These are phyloP conservation scores for Pipistrellus kuhlii DNA, from an alignment of 2,797 vertebrate species.

Conservation along the genomic window DNA sequence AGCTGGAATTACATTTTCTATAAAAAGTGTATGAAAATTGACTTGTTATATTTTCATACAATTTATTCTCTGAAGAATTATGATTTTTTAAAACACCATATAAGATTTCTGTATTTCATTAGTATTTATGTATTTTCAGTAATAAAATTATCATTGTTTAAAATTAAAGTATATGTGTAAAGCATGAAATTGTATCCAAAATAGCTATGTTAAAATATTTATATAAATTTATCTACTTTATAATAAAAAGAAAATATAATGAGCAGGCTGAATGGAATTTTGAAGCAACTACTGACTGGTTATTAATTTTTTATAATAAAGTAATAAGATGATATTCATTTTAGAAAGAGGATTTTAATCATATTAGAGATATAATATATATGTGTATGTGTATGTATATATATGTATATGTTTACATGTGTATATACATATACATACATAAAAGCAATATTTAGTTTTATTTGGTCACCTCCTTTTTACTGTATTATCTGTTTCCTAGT, in stretches of 20 bases:
- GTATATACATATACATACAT: neutral
- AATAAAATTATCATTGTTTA: constrained; percentile 22
- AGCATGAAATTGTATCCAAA: neutral
- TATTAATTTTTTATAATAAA: neutral
- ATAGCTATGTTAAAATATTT: neutral
- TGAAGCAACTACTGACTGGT: neutral
- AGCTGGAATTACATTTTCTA: constrained; percentile 82
- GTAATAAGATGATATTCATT: neutral
- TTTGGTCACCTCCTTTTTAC: neutral
- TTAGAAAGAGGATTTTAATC: neutral
- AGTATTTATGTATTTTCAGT: neutral
- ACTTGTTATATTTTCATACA: constrained; percentile 72
- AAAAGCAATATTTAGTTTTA: neutral
- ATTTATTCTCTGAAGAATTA: neutral
- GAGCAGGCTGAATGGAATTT: neutral
- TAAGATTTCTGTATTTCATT: neutral
- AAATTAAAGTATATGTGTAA: neutral
- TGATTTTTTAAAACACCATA: neutral
- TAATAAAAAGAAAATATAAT: neutral
- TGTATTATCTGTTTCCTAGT: neutral
- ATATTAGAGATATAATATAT: neutral
- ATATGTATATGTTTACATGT: neutral
- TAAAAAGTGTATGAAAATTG: constrained; percentile 39
- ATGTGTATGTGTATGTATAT: neutral
- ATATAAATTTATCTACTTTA: neutral